These are phyloP conservation scores for Coregonus suidteri DNA, from an alignment of 2,797 vertebrate genomes.

Conservation along the genomic window DNA sequence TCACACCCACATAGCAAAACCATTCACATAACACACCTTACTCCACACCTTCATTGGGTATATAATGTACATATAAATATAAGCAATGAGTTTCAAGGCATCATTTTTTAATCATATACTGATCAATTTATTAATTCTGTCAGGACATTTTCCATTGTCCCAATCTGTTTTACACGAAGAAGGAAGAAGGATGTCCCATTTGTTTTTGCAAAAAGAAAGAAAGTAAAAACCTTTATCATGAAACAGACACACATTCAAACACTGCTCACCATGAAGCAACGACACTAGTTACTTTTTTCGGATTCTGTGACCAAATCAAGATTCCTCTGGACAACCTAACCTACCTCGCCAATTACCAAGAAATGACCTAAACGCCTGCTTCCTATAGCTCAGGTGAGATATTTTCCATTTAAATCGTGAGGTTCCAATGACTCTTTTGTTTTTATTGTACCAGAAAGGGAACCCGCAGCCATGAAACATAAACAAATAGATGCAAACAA, in stretches of 20 bases:
- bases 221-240: conserved; percentile 54
- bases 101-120: conserved; percentile 68
- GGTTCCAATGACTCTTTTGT: conserved; percentile 36
- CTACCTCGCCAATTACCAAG: conserved; percentile 36
- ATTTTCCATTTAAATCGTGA: conserved; percentile 59
- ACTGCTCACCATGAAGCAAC: conserved; percentile 49
- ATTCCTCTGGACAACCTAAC: conserved; percentile 9
- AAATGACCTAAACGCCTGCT: conserved; percentile 40
- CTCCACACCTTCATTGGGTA: not conserved
- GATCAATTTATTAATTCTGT: conserved; percentile 82
- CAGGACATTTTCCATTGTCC: conserved; percentile 66
- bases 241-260: conserved; percentile 71
- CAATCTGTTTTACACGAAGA: conserved; percentile 73
- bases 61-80: conserved; percentile 20
- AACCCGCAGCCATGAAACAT: conserved; percentile 37
- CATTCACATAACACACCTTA: not conserved
- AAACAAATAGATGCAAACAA: conserved; percentile 62
- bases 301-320: conserved; percentile 41
- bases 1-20: not conserved
- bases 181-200: conserved; percentile 66
- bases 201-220: conserved; percentile 49
- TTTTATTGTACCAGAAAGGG: conserved; percentile 59
- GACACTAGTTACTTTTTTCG: conserved; percentile 36
- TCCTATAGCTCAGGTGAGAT: conserved; percentile 32
- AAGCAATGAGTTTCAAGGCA: conserved; percentile 55